Evolutionary conservation across 2,797 vertebrate genomes (phyloP).

Genomic region (Parauchenoglanis ngamensis): DNA sequence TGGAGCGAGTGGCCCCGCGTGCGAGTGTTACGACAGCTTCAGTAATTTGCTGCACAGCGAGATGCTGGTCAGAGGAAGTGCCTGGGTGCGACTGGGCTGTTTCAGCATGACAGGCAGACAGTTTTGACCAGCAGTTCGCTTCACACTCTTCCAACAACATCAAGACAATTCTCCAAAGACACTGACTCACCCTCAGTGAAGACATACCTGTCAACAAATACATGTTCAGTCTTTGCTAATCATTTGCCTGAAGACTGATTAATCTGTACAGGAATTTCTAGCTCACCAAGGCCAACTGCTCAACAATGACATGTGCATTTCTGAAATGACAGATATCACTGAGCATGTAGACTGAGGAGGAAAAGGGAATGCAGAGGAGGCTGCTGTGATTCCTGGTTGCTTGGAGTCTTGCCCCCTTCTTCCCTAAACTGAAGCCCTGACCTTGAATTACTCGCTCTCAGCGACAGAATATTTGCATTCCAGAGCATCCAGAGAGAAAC

Average conservation of each 20-base stretch:
- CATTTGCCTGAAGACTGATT: not conserved
- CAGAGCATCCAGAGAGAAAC: conserved; percentile 46
- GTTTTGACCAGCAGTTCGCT: conserved; percentile 52
- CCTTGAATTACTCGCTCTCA: conserved; percentile 50
- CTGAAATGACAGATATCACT: not conserved
- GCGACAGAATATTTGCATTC: conserved; percentile 53
- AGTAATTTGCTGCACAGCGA: conserved; percentile 54
- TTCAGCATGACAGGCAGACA: conserved; percentile 63
- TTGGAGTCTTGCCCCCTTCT: conserved; percentile 29
- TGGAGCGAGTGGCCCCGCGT: conserved; percentile 50
- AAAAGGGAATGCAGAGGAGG: conserved; percentile 1
- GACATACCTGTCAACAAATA: conserved; percentile 1
- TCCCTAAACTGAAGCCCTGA: conserved; percentile 46
- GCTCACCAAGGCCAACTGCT: not conserved
- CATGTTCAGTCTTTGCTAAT: not conserved
- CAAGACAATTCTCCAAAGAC: conserved; percentile 55
- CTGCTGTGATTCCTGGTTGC: conserved; percentile 23
- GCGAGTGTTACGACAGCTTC: conserved; percentile 61
- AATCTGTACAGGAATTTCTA: not conserved
- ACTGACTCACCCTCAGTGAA: conserved; percentile 48
- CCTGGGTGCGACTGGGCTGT: conserved; percentile 60
- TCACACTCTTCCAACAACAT: conserved; percentile 54
- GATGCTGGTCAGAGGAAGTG: conserved; percentile 65
- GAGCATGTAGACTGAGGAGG: not conserved
- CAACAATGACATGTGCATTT: not conserved